Base-by-base conservation (phyloP, 2,113 vertebrate species). In the Hippocampus guttulatus region DNA sequence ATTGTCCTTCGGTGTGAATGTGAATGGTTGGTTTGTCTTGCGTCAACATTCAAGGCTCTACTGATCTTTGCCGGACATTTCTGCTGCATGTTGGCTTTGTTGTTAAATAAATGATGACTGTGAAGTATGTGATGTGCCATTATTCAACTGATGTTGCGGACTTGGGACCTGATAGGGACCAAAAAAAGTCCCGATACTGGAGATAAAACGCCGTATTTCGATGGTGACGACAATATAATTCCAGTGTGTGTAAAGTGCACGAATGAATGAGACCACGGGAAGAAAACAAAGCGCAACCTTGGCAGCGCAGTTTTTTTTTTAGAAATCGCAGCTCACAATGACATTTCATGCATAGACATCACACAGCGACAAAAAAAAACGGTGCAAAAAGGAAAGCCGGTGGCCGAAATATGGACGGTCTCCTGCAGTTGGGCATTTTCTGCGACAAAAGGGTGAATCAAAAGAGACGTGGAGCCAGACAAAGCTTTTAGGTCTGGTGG, bases 371-470 rank as follows among this genome's bases (percentile, higher is more conserved):
- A 16, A 8, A 30, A 33, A 60, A 16, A 30, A 30, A 8, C 14
- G 4, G 21, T 64, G 33, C 62, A 33, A 64, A 64, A 64, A 23
- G 38, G 5, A 15, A 6, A 25, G 55, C 25, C 14, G 23, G 15
- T 25, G 6, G 12, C 40, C 23, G 11, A 23, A 64, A 45, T 65
- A 4, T 3, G 63, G 76, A 78, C 79, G 75, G 82, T 27, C 71
- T 75, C 75, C 80, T 52, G 81, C 86, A 83, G 84, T 75, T 80
- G 72, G 40, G 52, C 82, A 77, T 89, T 85, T 91, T 91, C 85
- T 90, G 90, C 87, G 90, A 91, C 90, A 90, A 89, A 90, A 75
- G 71, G 74, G 51, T 84, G 85, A 91, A 91, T 88, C 80, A 87
- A 80, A 81, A 81, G 83, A 75, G 89, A 89, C 85, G 80, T 69